These are phyloP conservation scores for Redunca redunca DNA, from an alignment of 2,113 vertebrate genomes.

Conservation along the genomic window DNA sequence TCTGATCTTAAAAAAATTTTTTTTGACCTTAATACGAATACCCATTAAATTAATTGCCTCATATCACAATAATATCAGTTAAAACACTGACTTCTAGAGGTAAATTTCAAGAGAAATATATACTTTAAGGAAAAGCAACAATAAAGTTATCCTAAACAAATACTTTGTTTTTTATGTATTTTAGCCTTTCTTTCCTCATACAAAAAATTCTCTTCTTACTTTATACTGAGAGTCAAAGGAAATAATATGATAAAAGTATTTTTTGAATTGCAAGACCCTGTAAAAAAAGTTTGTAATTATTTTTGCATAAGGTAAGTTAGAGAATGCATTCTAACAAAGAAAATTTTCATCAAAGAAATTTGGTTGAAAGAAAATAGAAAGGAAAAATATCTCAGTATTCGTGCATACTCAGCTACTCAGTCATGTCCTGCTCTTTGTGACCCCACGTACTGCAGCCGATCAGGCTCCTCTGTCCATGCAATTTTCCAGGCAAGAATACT, in stretches of 20 bases:
- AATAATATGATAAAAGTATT: not conserved
- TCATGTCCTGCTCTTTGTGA: not conserved
- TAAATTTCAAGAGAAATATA: not conserved
- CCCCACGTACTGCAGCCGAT: not conserved
- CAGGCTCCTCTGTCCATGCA: not conserved
- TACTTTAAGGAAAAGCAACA: not conserved
- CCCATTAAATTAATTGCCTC: not conserved
- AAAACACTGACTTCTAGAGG: not conserved
- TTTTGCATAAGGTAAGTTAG: not conserved
- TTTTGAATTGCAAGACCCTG: not conserved
- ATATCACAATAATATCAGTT: not conserved
- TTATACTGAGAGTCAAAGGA: not conserved
- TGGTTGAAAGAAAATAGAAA: not conserved
- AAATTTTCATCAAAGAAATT: not conserved
- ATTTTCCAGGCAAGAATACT: not conserved
- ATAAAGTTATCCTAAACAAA: not conserved
- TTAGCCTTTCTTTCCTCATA: not conserved
- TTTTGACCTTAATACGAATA: not conserved
- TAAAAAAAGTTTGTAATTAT: not conserved
- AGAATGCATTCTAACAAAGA: not conserved
- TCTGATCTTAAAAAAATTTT: not conserved
- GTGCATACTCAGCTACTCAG: not conserved
- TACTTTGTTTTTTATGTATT: not conserved
- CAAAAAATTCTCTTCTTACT: not conserved
- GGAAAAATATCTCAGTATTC: not conserved